phyloP scores from a whole-genome alignment of 1,140 invertebrate species.

The Schlechtendalia chinensis region DNA sequence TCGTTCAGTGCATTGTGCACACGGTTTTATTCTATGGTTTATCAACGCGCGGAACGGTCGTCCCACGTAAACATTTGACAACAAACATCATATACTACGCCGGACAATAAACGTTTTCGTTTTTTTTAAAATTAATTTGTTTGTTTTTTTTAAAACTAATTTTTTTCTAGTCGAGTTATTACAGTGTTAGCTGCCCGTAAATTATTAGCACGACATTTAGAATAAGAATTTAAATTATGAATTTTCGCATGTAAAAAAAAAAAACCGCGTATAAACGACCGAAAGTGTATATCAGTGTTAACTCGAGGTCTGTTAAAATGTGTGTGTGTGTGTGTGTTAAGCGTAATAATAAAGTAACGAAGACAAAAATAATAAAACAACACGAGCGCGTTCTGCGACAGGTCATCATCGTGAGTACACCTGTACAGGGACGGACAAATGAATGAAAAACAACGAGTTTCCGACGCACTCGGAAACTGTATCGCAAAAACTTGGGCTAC shows the following conservation, averaged over 20 bases:
- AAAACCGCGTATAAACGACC: not conserved
- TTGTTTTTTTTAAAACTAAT: no score
- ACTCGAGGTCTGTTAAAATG: not conserved
- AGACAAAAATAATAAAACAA: not conserved
- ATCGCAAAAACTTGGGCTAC: no score
- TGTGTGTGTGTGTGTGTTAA: not conserved
- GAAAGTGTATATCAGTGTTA: not conserved
- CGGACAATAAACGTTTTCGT: constrained; percentile 22
- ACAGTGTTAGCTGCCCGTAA: not conserved
- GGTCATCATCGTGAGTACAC: no score
- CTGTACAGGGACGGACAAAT: not conserved
- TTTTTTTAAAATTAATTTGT: no score
- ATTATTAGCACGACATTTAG: not conserved
- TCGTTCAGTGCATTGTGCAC: not conserved
- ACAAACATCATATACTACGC: not conserved
- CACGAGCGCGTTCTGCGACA: not conserved
- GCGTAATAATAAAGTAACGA: not conserved
- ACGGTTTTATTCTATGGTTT: not conserved
- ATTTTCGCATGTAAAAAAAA: not conserved
- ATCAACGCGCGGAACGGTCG: not conserved
- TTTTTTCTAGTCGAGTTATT: not conserved
- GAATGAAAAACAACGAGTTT: not conserved
- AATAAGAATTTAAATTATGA: not conserved
- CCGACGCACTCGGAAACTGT: no score
- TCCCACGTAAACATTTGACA: not conserved